Percentiles rank a stretch among this genome's conserved stretches.
These are phyloP conservation scores for Lasius fuliginosus DNA, from an alignment of 2,888 invertebrate species.

Conservation along the genomic window DNA sequence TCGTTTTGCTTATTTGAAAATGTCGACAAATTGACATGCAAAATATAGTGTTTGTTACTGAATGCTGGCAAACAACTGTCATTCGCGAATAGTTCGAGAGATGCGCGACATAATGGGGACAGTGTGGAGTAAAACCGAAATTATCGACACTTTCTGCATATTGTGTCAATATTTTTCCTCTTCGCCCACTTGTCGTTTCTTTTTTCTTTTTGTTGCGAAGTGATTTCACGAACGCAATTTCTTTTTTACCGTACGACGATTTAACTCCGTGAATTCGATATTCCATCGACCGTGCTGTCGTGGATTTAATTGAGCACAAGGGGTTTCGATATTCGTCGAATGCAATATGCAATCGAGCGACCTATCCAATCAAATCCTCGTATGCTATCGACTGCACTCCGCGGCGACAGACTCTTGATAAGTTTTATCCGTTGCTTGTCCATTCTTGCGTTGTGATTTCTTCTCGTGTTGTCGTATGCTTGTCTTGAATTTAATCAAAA, in stretches of 20 bases:
- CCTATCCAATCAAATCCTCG: constrained; percentile 72
- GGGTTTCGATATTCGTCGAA: constrained; percentile 71
- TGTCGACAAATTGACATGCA: not conserved
- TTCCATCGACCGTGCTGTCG: constrained; percentile 60
- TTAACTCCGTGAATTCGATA: constrained; percentile 65
- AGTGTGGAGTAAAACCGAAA: constrained; percentile 21
- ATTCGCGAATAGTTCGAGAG: constrained; percentile 29
- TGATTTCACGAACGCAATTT: constrained; percentile 42
- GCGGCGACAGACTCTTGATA: constrained; percentile 68
- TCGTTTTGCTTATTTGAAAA: not conserved
- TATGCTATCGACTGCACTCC: constrained; percentile 62
- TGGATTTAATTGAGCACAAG: constrained; percentile 73
- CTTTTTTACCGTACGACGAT: constrained; percentile 52
- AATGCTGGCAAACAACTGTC: constrained; percentile 31
- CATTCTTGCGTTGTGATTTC: constrained; percentile 31
- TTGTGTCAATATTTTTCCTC: constrained; percentile 45
- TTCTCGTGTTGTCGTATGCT: constrained; percentile 6
- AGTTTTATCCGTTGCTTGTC: constrained; percentile 67
- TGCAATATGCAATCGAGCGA: constrained; percentile 72
- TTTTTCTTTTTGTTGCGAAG: constrained; percentile 47
- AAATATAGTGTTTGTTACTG: constrained; percentile 9
- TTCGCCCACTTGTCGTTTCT: not conserved
- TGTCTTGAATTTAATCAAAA: not conserved
- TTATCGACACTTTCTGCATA: constrained; percentile 35
- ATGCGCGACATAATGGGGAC: constrained; percentile 30